These are phyloP conservation scores for Nicator chloris DNA, from an alignment of 2,113 vertebrate species.

Conservation along the genomic window DNA sequence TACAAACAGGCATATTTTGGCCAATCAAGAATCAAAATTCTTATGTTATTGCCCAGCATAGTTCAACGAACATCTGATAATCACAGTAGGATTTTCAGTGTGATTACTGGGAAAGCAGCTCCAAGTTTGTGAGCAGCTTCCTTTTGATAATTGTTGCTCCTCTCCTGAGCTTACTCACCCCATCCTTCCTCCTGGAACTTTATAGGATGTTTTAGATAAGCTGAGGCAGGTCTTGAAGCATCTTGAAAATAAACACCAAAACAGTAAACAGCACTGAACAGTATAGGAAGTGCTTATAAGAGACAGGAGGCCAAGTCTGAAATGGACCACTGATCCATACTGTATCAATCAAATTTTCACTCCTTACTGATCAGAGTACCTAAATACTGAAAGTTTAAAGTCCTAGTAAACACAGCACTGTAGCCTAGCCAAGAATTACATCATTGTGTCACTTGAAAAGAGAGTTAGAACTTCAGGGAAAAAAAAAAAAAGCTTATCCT, in stretches of 20 bases:
- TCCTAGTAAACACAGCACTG: neutral
- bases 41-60: neutral
- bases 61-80: neutral
- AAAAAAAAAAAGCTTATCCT: neutral
- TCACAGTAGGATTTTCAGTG: neutral
- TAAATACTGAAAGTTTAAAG: neutral
- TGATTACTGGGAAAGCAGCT: neutral
- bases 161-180: neutral
- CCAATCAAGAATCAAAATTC: neutral
- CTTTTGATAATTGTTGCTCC: neutral
- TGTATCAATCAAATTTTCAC: neutral
- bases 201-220: neutral
- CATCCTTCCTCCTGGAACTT: neutral
- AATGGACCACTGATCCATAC: neutral
- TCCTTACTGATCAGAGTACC: neutral
- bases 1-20: neutral
- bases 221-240: neutral
- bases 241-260: neutral
- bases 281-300: neutral
- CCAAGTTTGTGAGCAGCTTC: neutral
- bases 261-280: neutral
- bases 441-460: neutral
- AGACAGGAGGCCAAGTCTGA: neutral
- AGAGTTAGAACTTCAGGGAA: neutral
- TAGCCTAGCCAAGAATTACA: neutral